Evolutionary conservation across 1,140 invertebrate genomes (phyloP).

Genomic region (Gryon sp.): DNA sequence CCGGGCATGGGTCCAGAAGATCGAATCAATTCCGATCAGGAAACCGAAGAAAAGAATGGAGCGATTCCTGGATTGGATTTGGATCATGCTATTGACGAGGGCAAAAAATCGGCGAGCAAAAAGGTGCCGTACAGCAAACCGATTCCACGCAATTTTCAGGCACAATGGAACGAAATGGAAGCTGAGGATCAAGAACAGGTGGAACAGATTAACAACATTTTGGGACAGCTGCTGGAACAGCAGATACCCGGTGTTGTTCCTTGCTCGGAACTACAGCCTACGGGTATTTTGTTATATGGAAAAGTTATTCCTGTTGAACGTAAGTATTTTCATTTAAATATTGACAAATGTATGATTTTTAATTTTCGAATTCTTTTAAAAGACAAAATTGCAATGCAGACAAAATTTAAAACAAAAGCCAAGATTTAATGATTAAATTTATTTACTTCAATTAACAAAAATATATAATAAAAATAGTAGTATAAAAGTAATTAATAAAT

Average conservation of each 20-base stretch:
- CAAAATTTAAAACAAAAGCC: no score
- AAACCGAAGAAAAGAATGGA: conserved; percentile 73
- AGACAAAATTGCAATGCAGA: background rate
- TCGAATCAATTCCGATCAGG: conserved; percentile 84
- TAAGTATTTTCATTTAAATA: conserved; percentile 71
- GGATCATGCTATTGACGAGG: conserved; percentile 85
- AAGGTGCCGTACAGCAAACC: conserved; percentile 96
- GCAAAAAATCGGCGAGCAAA: conserved; percentile 84
- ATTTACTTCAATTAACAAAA: no score
- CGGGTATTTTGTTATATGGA: conserved; percentile 88
- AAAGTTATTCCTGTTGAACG: conserved; percentile 88
- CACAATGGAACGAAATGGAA: conserved; percentile 94
- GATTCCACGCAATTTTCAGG: conserved; percentile 96
- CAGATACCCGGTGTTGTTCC: conserved; percentile 84
- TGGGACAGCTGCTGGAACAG: conserved; percentile 80
- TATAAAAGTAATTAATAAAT: no score
- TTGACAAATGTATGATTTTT: background rate
- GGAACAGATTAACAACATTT: conserved; percentile 82
- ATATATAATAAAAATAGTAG: no score
- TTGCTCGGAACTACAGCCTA: conserved; percentile 85
- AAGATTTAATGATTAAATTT: no score
- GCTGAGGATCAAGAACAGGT: conserved; percentile 81
- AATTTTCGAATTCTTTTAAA: conserved; percentile 6
- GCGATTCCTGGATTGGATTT: conserved; percentile 93
- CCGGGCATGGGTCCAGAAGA: conserved; percentile 98